Evolutionary conservation across 2,797 vertebrate genomes (phyloP).

Genomic region (Gadopsis bispinosus): DNA sequence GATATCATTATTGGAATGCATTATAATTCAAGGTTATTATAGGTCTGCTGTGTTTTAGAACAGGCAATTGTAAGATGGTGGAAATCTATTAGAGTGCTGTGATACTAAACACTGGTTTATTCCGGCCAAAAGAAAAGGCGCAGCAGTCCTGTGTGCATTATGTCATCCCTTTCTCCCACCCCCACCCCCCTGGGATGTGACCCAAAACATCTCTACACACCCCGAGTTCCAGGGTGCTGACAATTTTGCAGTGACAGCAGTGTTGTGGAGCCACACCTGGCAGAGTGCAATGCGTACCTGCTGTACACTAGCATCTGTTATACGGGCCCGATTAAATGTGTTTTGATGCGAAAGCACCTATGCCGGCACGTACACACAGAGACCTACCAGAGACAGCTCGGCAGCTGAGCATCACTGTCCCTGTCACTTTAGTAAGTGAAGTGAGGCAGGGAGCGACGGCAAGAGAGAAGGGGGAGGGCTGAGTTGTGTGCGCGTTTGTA

Average conservation of each 20-base stretch:
- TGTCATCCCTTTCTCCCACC: conserved; percentile 28
- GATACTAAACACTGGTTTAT: conserved; percentile 30
- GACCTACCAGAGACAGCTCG: conserved; percentile 1
- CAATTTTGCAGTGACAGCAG: conserved; percentile 74
- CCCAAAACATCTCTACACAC: conserved; percentile 68
- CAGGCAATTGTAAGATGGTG: conserved; percentile 40
- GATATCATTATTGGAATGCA: conserved; percentile 80
- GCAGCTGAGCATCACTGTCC: conserved; percentile 38
- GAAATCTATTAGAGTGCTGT: conserved; percentile 43
- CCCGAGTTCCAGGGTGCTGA: conserved; percentile 44
- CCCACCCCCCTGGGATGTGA: conserved; percentile 51
- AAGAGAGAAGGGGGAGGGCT: conserved; percentile 3
- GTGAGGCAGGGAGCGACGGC: conserved; percentile 14
- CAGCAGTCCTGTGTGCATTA: conserved; percentile 45
- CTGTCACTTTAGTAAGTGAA: conserved; percentile 57
- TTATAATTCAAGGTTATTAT: conserved; percentile 78
- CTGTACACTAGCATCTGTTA: conserved; percentile 63
- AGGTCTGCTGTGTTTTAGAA: conserved; percentile 62
- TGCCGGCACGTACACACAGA: conserved; percentile 7
- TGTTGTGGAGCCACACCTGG: conserved; percentile 70
- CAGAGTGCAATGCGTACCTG: conserved; percentile 49
- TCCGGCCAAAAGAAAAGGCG: conserved; percentile 28
- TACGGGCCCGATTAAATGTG: conserved; percentile 45
- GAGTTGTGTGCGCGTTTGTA: neutral
- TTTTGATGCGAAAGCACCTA: conserved; percentile 52